These are phyloP conservation scores for Setipinna tenuifilis DNA, from an alignment of 2,797 vertebrate species.

Conservation along the genomic window DNA sequence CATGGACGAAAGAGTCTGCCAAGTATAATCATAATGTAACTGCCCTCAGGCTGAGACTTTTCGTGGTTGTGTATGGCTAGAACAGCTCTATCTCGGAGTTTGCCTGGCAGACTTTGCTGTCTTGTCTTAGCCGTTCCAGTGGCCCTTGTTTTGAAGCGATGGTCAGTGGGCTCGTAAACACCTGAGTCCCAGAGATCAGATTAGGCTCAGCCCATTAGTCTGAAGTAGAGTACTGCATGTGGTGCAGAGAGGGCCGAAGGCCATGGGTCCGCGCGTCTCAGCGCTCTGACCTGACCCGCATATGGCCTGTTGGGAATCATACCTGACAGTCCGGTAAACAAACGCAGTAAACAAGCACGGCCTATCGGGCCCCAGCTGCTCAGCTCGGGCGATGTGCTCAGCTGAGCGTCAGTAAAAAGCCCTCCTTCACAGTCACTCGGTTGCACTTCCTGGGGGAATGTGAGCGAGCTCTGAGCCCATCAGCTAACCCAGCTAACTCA, in stretches of 20 bases:
- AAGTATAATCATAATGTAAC: no score
- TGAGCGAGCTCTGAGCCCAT: background rate
- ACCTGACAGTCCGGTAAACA: background rate
- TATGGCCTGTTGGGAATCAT: background rate
- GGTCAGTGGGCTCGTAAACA: background rate
- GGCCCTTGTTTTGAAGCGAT: background rate
- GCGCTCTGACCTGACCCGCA: no score
- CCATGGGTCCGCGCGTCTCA: background rate
- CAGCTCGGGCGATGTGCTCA: background rate
- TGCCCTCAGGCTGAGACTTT: no score
- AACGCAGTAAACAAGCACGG: background rate
- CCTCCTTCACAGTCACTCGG: background rate
- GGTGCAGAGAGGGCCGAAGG: background rate
- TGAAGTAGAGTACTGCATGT: background rate
- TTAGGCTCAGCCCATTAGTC: background rate
- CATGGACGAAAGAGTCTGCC: no score
- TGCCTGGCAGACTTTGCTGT: no score
- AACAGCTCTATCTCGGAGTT: no score
- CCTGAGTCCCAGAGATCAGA: background rate
- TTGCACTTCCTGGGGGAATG: background rate
- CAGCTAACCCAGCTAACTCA: background rate
- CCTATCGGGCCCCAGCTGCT: background rate
- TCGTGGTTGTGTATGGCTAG: no score
- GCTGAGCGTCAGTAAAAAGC: background rate
- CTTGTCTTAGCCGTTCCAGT: background rate